Evolutionary conservation across 92 coral and sea anemone genomes (phyloP), one percentile per base, ranked within the genome.

Genomic region (Epizoanthus scotinus): DNA sequence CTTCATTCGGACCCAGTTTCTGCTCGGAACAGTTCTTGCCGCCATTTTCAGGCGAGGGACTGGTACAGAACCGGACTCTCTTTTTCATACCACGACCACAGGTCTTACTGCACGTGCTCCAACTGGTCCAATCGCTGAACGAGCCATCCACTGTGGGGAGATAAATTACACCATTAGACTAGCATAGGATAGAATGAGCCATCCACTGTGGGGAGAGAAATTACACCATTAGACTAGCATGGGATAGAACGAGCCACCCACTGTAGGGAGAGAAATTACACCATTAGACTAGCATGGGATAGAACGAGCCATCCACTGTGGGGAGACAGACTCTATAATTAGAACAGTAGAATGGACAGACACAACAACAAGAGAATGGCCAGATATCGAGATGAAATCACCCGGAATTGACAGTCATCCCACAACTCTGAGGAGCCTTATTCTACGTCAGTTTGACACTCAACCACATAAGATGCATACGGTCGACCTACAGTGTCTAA

Each of bases 71-170:
- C 36, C 99, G 88, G 53, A 80, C 83, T 78, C 99, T 86, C 65
- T 87, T 88, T 82, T 84, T 91, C 29, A 86, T 78, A 22, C 99
- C 99, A 15, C 93, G 92, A 9, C 99, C 99, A 72, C 99, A 96
- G 3, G 98, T 84, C 81, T 96, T 96, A 40, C 96, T 93, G 80
- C 99, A 96, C 18, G 73, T 71, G 36, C 95, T 91, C 99, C 99
- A 96, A 5, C 88, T 84, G 13, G 97, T 79, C 99, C 99, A 96
- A 8, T 84, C 91, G 14, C 98, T 91, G 85, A 84, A 92, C 24
- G 82, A 75, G 9, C 98, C 99, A 57, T 87, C 78, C 21, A 96
- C 99, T 96, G 79, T 38, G 49, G 34, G 3, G 28, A 27, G 27
- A 22, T 3, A 17, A 22, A 12, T 17, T 62, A 17, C 8, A 12